Evolutionary conservation across 2,797 vertebrate species (phyloP).

Genomic region (Mycteria americana): DNA sequence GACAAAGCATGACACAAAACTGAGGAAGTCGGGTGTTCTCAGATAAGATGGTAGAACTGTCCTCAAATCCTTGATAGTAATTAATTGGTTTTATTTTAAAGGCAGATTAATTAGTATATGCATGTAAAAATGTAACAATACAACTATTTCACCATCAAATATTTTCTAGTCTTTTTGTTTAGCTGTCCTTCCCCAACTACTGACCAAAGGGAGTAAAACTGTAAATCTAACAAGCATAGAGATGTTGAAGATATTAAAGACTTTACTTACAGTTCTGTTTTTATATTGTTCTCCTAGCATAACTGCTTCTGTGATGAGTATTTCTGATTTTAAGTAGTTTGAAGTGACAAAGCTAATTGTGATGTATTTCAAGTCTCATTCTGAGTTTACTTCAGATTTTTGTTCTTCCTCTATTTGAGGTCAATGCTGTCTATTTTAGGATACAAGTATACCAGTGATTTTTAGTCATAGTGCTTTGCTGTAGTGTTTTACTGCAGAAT

Average conservation of each 20-base stretch:
- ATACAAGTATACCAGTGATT: not conserved
- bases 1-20: not conserved
- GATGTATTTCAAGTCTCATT: not conserved
- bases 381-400: not conserved
- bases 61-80: not conserved
- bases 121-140: not conserved
- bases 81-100: not conserved
- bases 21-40: not conserved
- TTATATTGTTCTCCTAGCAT: not conserved
- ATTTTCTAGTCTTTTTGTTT: not conserved
- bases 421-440: not conserved
- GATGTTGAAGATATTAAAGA: not conserved
- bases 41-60: not conserved
- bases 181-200: not conserved
- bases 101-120: not conserved
- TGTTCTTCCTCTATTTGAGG: not conserved
- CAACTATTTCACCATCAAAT: not conserved
- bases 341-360: not conserved
- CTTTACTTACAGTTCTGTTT: not conserved
- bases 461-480: not conserved
- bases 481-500: not conserved
- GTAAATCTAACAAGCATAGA: not conserved
- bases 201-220: not conserved
- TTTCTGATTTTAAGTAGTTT: not conserved
- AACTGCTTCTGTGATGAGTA: not conserved